Conservation (phyloP, 2,113 vertebrate genomes). For the Apodemus speciosus region DNA sequence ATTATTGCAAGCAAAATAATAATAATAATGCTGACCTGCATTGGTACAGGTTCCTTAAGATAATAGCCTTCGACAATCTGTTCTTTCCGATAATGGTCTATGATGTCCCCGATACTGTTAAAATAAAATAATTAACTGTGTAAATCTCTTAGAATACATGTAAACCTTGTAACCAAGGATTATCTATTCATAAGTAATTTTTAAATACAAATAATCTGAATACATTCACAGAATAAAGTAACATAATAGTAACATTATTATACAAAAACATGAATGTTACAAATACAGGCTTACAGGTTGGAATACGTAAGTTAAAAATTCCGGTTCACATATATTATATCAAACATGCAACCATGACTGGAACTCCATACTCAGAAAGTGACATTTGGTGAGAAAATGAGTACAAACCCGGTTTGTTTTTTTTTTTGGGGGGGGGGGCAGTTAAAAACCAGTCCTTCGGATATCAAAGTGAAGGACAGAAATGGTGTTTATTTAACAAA, state of each 20-base stretch:
- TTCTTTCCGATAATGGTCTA: conserved; percentile 98
- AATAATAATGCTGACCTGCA: conserved; percentile 89
- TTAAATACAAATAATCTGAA: conserved; percentile 33
- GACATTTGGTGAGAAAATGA: conserved; percentile 16
- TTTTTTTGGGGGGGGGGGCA: neutral
- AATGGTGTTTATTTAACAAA: conserved; percentile 29
- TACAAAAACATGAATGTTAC: conserved; percentile 23
- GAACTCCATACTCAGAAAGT: neutral
- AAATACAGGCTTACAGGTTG: conserved; percentile 53
- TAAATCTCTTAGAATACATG: conserved; percentile 58
- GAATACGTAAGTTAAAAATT: conserved; percentile 48
- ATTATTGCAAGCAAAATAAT: conserved; percentile 33
- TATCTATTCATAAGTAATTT: conserved; percentile 28
- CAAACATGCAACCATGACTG: neutral
- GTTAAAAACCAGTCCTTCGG: neutral
- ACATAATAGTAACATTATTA: conserved; percentile 20
- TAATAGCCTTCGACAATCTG: conserved; percentile 99
- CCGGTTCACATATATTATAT: conserved; percentile 12
- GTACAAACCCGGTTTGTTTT: no score
- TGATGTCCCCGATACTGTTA: conserved; percentile 96
- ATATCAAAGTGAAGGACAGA: neutral
- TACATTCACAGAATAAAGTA: conserved; percentile 26
- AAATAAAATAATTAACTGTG: conserved; percentile 76
- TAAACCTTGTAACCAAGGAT: conserved; percentile 47
- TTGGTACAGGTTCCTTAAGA: conserved; percentile 96